A percentile compares a stretch with the other conserved stretches of the same genome.
Evolutionary conservation across 2,113 vertebrate genomes (phyloP).

Genomic region (Indicator maculatus): DNA sequence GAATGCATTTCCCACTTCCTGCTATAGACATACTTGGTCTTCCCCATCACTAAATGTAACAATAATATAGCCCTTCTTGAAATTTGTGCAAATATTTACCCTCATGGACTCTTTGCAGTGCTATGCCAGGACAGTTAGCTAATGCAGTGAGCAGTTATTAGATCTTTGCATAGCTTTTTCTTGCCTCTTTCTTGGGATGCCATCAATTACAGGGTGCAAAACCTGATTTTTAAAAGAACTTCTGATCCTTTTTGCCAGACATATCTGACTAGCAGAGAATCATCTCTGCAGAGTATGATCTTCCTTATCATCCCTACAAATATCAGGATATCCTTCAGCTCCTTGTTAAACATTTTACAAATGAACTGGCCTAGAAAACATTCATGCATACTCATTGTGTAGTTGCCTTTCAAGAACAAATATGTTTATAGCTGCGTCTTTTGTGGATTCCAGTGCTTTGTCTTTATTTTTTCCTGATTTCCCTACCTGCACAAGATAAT

Average conservation of each 20-base stretch:
- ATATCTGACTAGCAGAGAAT: neutral
- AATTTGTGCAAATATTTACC: neutral
- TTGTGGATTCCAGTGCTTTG: neutral
- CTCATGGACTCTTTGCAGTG: too few relatives aligned
- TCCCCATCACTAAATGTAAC: neutral
- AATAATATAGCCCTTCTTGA: neutral
- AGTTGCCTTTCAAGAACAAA: neutral
- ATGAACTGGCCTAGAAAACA: constrained; percentile 44
- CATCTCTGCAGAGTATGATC: neutral
- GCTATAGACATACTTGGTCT: neutral
- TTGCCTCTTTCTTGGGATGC: neutral
- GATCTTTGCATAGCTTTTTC: neutral
- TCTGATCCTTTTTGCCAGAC: neutral
- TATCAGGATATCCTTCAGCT: neutral
- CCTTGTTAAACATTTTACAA: neutral
- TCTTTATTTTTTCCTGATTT: neutral
- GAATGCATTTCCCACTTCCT: neutral
- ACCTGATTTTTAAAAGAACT: neutral
- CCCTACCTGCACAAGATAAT: neutral
- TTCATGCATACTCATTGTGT: neutral
- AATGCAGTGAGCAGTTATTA: neutral
- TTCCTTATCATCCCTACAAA: neutral
- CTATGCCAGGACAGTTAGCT: neutral
- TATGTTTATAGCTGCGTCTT: neutral
- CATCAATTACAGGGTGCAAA: neutral